These are phyloP conservation scores for Tragulus kanchil DNA, from an alignment of 2,113 vertebrate genomes.

Conservation along the genomic window DNA sequence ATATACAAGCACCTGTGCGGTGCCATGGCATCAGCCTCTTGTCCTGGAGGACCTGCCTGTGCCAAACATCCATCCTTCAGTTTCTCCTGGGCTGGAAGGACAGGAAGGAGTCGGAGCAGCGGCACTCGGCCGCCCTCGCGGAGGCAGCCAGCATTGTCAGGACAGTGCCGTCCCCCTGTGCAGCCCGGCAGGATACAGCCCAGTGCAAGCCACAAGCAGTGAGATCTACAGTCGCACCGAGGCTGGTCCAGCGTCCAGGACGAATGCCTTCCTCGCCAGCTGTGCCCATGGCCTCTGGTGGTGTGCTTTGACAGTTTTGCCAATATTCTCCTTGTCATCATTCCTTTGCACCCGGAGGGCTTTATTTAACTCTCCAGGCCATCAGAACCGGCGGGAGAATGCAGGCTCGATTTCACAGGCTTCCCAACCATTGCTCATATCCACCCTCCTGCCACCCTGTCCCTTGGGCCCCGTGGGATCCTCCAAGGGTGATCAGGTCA, in stretches of 20 bases:
- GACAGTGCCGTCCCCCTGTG: neutral
- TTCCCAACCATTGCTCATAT: neutral
- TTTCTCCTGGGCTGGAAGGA: neutral
- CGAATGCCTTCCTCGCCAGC: neutral
- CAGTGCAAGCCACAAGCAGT: neutral
- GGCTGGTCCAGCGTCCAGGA: neutral
- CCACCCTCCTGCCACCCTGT: neutral
- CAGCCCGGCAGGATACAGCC: neutral
- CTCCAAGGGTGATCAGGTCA: neutral
- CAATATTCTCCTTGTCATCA: neutral
- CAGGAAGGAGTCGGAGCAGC: neutral
- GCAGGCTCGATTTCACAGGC: neutral
- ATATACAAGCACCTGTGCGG: rapidly evolving
- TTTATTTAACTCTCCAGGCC: neutral
- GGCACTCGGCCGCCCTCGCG: neutral
- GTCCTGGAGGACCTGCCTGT: neutral
- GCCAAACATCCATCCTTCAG: too few species aligned
- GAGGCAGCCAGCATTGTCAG: neutral
- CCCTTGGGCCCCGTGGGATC: rapidly evolving
- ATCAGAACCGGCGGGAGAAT: neutral
- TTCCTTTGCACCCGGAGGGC: too few species aligned
- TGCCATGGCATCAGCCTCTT: rapidly evolving
- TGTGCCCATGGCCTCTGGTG: neutral
- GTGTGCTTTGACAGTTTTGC: neutral
- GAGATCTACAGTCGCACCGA: neutral